Base-by-base conservation (phyloP, 2,113 vertebrate genomes). In the Penelope pileata region DNA sequence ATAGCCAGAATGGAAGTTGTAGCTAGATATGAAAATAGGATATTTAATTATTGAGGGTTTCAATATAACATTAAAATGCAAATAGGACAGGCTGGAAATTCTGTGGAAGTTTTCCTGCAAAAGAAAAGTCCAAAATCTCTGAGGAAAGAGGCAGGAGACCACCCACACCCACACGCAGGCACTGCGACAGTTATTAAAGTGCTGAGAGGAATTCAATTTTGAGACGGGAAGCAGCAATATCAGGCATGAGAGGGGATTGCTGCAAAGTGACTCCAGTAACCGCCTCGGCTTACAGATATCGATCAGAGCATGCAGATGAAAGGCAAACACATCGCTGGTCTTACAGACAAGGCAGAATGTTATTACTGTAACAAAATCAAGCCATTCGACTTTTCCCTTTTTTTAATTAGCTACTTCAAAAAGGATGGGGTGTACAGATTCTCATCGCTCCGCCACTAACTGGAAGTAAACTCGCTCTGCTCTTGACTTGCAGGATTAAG, bases 261-360 rank as follows among this genome's bases (percentile, higher is more conserved):
- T 93, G 91, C 80, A 76, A 32, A 64, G 83, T 88, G 86, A 26
- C 78, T 62, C 26, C 1, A 88, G 69, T 36, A 78, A 91, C 86
- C 42, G 94, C 84, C 79, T 64, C 29, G 87, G 59, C 75, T 96
- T 64, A 67, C 64, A 90, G 91, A 88, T 93, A 94, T 43, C 2
- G 91, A 96, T 94, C 93, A 72, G 90, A 86, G 85, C 91, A 95
- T 70, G 83, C 85, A 91, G 91, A 91, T 88, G 93, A 94, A 97
- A 97, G 90, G 90, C 82, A 91, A 91, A 90, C 85, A 70, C 75
- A 32, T 16, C 27, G 68, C 86, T 56, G 75, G 38, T 23, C 56
- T 86, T 67, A 86, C 42, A 90, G 75, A 60, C 59, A 38, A 74
- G 51, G 34, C 63, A 74, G 63, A 90, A 80, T 50, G 77, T 94